Evolutionary conservation across 2,888 invertebrate genomes (phyloP).

Genomic region (Agrotis ipsilon): DNA sequence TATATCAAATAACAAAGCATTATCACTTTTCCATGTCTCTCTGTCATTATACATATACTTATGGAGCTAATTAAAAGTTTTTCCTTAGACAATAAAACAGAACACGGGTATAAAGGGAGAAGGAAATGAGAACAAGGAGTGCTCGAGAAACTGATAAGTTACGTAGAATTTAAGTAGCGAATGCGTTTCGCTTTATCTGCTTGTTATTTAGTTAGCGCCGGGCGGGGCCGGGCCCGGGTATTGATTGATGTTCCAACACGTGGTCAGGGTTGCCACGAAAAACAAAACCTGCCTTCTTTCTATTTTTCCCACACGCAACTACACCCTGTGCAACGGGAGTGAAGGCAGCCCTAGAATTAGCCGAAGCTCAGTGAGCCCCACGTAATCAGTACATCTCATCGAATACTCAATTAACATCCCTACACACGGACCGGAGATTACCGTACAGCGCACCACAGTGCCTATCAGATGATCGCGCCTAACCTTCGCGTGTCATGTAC

Average conservation of each 20-base stretch:
- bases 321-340: neutral
- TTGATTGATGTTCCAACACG: constrained; percentile 82
- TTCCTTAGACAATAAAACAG: constrained; percentile 62
- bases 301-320: constrained; percentile 21
- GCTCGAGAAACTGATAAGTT: constrained; percentile 66
- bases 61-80: constrained; percentile 72
- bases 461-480: constrained; percentile 76
- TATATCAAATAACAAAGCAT: constrained; percentile 49
- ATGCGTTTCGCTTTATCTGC: constrained; percentile 79
- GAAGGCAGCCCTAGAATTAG: constrained; percentile 53
- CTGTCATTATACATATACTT: constrained; percentile 36
- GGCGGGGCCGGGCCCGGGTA: constrained; percentile 69
- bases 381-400: constrained; percentile 78
- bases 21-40: constrained; percentile 43
- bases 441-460: constrained; percentile 67
- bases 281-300: constrained; percentile 23
- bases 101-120: constrained; percentile 47
- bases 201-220: constrained; percentile 79
- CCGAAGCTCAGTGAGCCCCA: constrained; percentile 69
- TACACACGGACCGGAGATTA: constrained; percentile 80
- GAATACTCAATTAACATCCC: constrained; percentile 83
- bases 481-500: constrained; percentile 75
- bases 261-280: constrained; percentile 72
- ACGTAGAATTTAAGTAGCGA: constrained; percentile 74
- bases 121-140: constrained; percentile 44